A percentile compares a stretch with the other conserved stretches of the same genome.
phyloP scores from a whole-genome alignment of 2,113 vertebrate species.

The Choloepus hoffmanni region DNA sequence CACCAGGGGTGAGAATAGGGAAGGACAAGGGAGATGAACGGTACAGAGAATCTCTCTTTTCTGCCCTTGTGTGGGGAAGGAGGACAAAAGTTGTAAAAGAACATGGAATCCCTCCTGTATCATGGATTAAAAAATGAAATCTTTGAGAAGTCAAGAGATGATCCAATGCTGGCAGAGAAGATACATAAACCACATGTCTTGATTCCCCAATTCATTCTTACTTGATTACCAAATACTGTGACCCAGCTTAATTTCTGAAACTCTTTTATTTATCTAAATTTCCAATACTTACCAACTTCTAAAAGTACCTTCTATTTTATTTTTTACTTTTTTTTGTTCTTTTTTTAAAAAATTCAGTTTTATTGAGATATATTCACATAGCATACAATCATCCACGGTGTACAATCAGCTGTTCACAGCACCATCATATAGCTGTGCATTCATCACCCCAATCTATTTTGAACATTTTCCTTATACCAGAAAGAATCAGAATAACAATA shows the following conservation, averaged over 20 bases:
- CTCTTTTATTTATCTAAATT: constrained; percentile 34
- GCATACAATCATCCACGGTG: too few species aligned
- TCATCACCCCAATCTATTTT: too few species aligned
- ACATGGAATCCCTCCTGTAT: background rate
- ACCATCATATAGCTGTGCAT: too few species aligned
- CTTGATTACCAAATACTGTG: background rate
- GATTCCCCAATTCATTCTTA: background rate
- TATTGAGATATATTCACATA: too few species aligned
- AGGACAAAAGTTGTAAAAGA: background rate
- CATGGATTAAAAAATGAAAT: background rate
- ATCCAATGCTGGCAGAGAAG: background rate
- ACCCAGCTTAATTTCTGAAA: background rate
- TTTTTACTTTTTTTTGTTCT: too few species aligned
- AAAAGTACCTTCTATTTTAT: background rate
- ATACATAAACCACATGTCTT: background rate
- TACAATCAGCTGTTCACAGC: too few species aligned
- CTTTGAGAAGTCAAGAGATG: background rate
- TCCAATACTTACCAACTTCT: background rate
- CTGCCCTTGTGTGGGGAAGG: background rate
- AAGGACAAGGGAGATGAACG: background rate
- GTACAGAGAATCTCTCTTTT: background rate
- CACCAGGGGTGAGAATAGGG: background rate
- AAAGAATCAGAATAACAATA: too few species aligned
- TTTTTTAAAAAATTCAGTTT: too few species aligned
- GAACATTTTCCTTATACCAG: too few species aligned